Evolutionary conservation across 30 jellyfish, hydroid and myxozoan genomes (phyloP), one percentile per base, ranked within the genome.

Genomic region (Clytia hemisphaerica): DNA sequence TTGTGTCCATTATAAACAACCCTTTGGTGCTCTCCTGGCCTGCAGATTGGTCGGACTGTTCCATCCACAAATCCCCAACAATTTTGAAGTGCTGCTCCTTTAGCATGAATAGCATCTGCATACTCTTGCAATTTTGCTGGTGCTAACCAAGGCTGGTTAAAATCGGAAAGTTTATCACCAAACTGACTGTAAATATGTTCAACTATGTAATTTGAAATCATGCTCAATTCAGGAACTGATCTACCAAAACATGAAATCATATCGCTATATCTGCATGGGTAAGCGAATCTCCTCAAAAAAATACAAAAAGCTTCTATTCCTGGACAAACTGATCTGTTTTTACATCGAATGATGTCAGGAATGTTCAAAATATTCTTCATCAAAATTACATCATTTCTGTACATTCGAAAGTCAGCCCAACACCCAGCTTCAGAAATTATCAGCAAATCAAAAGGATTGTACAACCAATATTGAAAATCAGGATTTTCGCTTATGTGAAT

Each of bases 1-100:
- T 72, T 72, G 40, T 80, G 94, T 19, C 94, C 87, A 38, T 80
- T 61, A 77, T 80, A 80, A n/a, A 72, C 86, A 10, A 51, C 77
- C 55, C 87, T 34, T 35, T 80, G 94, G 44, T 80, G 44, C 27
- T 42, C 31, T 6, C 47, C 75, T 60, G 87, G 94, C 44, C 94
- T 40, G 45, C 82, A 72, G 21, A 80, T n/a, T n/a, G n/a, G n/a
- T n/a, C n/a, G n/a, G n/a, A n/a, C n/a, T n/a, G n/a, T n/a, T n/a
- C n/a, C n/a, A 46, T 80, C 94, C 28, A 80, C 72, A 72, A 80
- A 80, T 48, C 79, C 79, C 79, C 87, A 58, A 65, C n/a, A n/a
- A n/a, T n/a, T n/a, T n/a, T n/a, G 54, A 21, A 24, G 66, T n/a
- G 66, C 32, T 21, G 66, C 1, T 14, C 66, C 1, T 14, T 31